A percentile compares a stretch with the other conserved stretches of the same genome.
Evolutionary conservation across 1,140 invertebrate genomes (phyloP).

Genomic region (Trichonephila clavipes): DNA sequence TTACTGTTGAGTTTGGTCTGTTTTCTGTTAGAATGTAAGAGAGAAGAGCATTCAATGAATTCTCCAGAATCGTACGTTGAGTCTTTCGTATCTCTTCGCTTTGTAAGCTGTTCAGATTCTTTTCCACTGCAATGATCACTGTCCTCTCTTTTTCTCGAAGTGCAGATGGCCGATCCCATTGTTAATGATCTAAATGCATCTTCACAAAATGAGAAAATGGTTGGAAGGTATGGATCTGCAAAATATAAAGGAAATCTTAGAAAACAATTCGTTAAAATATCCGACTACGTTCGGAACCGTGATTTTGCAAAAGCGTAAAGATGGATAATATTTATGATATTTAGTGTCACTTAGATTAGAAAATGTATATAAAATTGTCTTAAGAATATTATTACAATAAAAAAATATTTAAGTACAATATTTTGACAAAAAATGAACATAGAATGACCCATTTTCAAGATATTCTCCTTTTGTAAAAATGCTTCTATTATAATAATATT

Average conservation of each 20-base stretch:
- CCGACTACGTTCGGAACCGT: no score
- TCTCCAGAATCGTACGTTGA: slow-evolving; percentile 57
- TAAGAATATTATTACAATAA: no score
- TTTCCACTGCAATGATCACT: background rate
- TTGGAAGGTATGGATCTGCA: background rate
- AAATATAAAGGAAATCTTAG: background rate
- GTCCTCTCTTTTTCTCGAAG: slow-evolving; percentile 2
- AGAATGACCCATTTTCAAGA: no score
- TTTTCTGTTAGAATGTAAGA: slow-evolving; percentile 29
- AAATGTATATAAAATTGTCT: no score
- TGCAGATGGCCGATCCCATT: slow-evolving; percentile 63
- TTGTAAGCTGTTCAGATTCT: slow-evolving; percentile 26
- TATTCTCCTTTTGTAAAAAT: no score
- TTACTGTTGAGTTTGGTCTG: slow-evolving; percentile 4
- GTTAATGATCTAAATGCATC: background rate
- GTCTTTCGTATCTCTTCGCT: slow-evolving; percentile 39
- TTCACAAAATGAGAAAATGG: background rate
- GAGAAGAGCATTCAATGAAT: slow-evolving; percentile 61
- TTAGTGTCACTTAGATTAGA: no score
- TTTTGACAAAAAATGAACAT: no score
- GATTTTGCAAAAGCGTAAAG: no score
- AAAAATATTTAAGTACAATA: no score
- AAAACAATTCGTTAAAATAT: no score
- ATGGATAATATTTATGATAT: no score
- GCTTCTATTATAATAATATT: no score